Evolutionary conservation across 2,113 vertebrate genomes (phyloP).

Genomic region (Istiophorus platypterus): DNA sequence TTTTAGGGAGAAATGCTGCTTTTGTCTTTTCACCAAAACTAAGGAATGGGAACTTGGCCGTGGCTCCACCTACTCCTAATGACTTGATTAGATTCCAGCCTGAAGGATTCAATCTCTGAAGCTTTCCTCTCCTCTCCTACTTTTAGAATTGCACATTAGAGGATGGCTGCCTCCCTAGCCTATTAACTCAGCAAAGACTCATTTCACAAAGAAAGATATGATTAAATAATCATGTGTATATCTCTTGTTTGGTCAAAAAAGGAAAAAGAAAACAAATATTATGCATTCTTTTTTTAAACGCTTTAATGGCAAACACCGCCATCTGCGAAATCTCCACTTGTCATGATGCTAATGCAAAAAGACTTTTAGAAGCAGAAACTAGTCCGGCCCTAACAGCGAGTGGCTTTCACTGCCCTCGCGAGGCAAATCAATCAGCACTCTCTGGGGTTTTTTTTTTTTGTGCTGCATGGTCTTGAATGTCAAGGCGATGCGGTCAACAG

Average conservation of each 20-base stretch:
- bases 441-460: conserved; percentile 24
- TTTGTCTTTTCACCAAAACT: conserved; percentile 12
- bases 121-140: conserved; percentile 1
- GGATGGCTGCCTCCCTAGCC: neutral
- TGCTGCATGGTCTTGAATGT: conserved; percentile 29
- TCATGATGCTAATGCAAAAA: conserved; percentile 45
- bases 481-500: conserved; percentile 44
- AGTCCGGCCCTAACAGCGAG: conserved; percentile 31
- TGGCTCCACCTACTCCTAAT: conserved; percentile 64
- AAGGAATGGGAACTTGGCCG: conserved; percentile 15
- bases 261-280: neutral
- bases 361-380: conserved; percentile 49
- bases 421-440: conserved; percentile 53
- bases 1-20: conserved; percentile 28
- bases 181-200: neutral
- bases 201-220: neutral
- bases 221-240: neutral
- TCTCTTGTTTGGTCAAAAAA: neutral
- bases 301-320: neutral
- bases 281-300: neutral
- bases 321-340: conserved; percentile 44
- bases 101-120: conserved; percentile 18
- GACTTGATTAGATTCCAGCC: conserved; percentile 73
- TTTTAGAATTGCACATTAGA: conserved; percentile 18
- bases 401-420: conserved; percentile 49